Conservation (phyloP, 2,797 vertebrate genomes). For the Ispidina picta region DNA sequence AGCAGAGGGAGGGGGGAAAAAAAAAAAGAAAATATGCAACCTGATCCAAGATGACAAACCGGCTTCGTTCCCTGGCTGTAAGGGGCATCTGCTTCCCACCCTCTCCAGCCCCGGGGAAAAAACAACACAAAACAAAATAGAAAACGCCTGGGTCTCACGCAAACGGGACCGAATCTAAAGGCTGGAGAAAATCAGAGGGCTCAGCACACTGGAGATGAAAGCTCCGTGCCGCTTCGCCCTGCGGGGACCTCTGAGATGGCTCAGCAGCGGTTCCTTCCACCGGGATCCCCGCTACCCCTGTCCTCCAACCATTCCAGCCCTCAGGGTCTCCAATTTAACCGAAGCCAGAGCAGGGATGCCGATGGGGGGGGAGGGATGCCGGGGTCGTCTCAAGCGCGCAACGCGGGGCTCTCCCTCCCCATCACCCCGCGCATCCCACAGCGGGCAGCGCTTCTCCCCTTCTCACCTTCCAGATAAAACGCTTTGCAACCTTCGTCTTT, state of each 20-base stretch:
- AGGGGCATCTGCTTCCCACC: background rate
- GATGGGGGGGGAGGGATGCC: too few species aligned
- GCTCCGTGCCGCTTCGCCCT: background rate
- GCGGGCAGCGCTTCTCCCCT: background rate
- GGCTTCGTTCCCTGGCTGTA: background rate
- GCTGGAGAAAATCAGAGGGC: background rate
- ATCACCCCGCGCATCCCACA: background rate
- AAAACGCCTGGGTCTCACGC: background rate
- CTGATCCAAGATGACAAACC: background rate
- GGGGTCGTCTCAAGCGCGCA: too few species aligned
- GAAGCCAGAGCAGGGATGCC: background rate
- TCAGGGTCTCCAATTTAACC: background rate
- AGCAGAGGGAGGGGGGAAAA: background rate
- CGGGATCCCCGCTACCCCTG: background rate
- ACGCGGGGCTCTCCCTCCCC: background rate
- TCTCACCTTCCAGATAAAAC: conserved; percentile 92
- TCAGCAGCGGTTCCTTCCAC: background rate
- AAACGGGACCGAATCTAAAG: background rate
- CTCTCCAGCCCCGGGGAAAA: background rate
- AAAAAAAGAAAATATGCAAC: background rate
- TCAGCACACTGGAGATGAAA: background rate
- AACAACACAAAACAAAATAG: background rate
- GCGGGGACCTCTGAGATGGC: background rate
- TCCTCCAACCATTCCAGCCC: background rate
- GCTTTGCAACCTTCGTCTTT: conserved; percentile 95